phyloP scores from a whole-genome alignment of 2,797 vertebrate genomes.

The Hippocampus kuda region DNA sequence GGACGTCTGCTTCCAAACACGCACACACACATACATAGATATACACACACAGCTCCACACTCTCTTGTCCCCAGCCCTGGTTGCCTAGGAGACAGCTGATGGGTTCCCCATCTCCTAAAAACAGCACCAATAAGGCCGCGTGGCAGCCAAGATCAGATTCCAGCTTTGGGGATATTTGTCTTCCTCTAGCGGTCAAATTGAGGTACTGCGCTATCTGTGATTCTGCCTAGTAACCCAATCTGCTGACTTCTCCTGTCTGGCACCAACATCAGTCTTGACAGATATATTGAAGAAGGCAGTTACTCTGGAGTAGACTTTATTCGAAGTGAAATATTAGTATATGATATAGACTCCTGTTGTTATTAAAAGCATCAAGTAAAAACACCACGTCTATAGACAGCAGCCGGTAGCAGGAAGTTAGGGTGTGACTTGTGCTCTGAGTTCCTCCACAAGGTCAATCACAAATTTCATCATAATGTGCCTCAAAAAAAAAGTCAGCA shows the following conservation, averaged over 20 bases:
- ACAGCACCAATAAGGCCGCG: slow-evolving; percentile 37
- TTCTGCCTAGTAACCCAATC: slow-evolving; percentile 63
- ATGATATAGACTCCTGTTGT: slow-evolving; percentile 12
- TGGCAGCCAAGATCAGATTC: slow-evolving; percentile 29
- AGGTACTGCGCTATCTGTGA: slow-evolving; percentile 9
- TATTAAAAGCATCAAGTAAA: slow-evolving; percentile 61
- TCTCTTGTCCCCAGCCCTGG: slow-evolving; percentile 57
- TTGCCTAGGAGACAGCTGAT: slow-evolving; percentile 65
- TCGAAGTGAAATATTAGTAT: slow-evolving; percentile 57
- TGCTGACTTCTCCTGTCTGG: slow-evolving; percentile 48
- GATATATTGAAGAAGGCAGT: background rate
- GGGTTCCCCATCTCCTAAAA: slow-evolving; percentile 52
- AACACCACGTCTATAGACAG: slow-evolving; percentile 58
- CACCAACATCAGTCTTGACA: slow-evolving; percentile 19
- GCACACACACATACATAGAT: slow-evolving; percentile 10
- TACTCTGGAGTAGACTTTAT: slow-evolving; percentile 48
- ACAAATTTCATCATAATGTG: background rate
- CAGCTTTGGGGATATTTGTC: slow-evolving; percentile 20
- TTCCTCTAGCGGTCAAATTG: slow-evolving; percentile 45
- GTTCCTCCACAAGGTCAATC: slow-evolving; percentile 20
- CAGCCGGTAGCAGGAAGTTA: slow-evolving; percentile 59
- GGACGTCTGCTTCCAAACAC: slow-evolving; percentile 4
- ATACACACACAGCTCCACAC: slow-evolving; percentile 21
- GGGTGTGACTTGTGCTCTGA: slow-evolving; percentile 57
- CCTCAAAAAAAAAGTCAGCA: background rate